These are phyloP conservation scores for Micronycteris hirsuta DNA, from an alignment of 2,113 vertebrate species.

Conservation along the genomic window DNA sequence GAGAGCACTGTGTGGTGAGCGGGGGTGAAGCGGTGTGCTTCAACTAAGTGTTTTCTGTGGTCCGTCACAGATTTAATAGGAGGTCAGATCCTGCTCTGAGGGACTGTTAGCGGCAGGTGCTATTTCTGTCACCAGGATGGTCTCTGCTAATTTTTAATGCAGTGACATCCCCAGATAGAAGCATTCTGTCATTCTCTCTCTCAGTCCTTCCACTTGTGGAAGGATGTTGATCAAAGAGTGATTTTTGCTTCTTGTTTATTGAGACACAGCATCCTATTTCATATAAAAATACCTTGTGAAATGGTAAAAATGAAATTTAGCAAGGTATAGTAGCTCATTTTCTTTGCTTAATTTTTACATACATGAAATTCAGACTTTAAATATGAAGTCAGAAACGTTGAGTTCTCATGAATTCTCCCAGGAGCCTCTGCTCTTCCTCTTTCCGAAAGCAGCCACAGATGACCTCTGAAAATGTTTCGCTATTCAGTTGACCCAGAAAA, in stretches of 20 bases:
- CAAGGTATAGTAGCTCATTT: neutral
- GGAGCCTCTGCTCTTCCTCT: too few species aligned
- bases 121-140: constrained; percentile 23
- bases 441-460: too few species aligned
- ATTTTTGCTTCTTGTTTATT: constrained; percentile 25
- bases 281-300: constrained; percentile 1
- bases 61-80: neutral
- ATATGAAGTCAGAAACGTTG: neutral
- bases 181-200: constrained; percentile 34
- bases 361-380: neutral
- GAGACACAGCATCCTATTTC: constrained; percentile 4
- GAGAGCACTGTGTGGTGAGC: neutral
- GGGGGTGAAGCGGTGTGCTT: neutral
- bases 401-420: too few species aligned
- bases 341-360: constrained; percentile 19
- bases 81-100: neutral
- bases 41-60: neutral
- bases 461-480: too few species aligned
- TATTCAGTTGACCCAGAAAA: too few species aligned
- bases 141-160: constrained; percentile 48
- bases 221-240: constrained; percentile 24
- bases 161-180: constrained; percentile 41
- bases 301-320: constrained; percentile 30
- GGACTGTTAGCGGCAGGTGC: constrained; percentile 31
- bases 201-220: neutral